Percentiles rank a stretch among this genome's conserved stretches.
These are phyloP conservation scores for Anarsia innoxiella DNA, from an alignment of 2,888 invertebrate species.

Conservation along the genomic window DNA sequence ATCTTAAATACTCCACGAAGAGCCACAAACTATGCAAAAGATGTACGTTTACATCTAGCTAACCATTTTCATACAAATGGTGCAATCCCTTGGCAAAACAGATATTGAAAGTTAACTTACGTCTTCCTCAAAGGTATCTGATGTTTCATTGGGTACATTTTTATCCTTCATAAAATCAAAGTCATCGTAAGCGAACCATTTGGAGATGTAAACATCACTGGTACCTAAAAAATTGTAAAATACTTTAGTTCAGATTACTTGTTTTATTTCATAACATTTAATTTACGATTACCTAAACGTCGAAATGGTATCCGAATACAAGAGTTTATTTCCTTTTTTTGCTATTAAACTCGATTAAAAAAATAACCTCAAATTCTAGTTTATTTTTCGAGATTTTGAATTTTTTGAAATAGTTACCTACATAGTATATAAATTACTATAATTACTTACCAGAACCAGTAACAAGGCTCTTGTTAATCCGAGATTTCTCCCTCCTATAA, in stretches of 20 bases:
- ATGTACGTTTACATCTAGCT: constrained; percentile 19
- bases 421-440: constrained; percentile 9
- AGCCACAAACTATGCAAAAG: constrained; percentile 14
- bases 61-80: constrained; percentile 19
- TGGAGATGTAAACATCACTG: constrained; percentile 13
- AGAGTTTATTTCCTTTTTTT: no score
- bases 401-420: constrained; percentile 5
- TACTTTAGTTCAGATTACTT: no score
- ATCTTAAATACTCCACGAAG: constrained; percentile 14
- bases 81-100: constrained; percentile 19
- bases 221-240: constrained; percentile 5
- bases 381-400: constrained; percentile 2
- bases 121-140: constrained; percentile 16
- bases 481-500: constrained; percentile 12
- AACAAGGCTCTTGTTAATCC: constrained; percentile 9
- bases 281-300: constrained; percentile 14
- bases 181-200: constrained; percentile 16
- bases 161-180: constrained; percentile 15
- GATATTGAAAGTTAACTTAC: constrained; percentile 17
- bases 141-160: constrained; percentile 17
- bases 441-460: constrained; percentile 6
- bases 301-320: no score
- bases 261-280: constrained; percentile 14
- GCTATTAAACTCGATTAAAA: no score
- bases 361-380: constrained; percentile 2